Conservation (phyloP, 1,140 invertebrate genomes). For the Bicyclus anynana region DNA sequence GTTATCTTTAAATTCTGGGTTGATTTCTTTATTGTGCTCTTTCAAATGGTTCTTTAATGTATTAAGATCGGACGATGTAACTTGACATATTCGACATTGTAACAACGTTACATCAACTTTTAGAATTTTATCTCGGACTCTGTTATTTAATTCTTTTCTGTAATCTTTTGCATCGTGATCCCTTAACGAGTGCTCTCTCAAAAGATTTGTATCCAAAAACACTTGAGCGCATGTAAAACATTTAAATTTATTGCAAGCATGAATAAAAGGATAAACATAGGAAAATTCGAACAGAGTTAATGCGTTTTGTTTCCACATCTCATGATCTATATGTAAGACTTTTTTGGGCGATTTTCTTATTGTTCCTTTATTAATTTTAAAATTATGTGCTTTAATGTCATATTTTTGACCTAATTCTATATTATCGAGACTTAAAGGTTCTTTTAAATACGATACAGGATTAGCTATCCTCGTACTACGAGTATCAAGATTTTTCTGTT, state of each 20-base stretch:
- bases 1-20: constrained; percentile 46
- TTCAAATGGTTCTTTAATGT: constrained; percentile 49
- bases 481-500: constrained; percentile 10
- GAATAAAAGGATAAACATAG: constrained; percentile 53
- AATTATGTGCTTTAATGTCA: constrained; percentile 11
- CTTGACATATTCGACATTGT: constrained; percentile 50
- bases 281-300: constrained; percentile 52
- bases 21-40: constrained; percentile 44
- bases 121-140: constrained; percentile 42
- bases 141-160: constrained; percentile 36
- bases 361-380: constrained; percentile 14
- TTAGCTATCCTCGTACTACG: constrained; percentile 11
- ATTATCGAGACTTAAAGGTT: constrained; percentile 31
- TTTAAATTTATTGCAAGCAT: constrained; percentile 50
- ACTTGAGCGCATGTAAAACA: constrained; percentile 47
- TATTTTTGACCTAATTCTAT: constrained; percentile 11
- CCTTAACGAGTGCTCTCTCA: constrained; percentile 40
- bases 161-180: constrained; percentile 41
- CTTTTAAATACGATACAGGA: constrained; percentile 24
- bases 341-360: constrained; percentile 33
- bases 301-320: constrained; percentile 48
- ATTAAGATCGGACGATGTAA: constrained; percentile 27
- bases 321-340: constrained; percentile 1
- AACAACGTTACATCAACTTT: constrained; percentile 51
- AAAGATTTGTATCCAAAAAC: constrained; percentile 35